Evolutionary conservation across 2,797 vertebrate genomes (phyloP), one percentile per base, ranked within the genome.

Genomic region (Apogon talboti): DNA sequence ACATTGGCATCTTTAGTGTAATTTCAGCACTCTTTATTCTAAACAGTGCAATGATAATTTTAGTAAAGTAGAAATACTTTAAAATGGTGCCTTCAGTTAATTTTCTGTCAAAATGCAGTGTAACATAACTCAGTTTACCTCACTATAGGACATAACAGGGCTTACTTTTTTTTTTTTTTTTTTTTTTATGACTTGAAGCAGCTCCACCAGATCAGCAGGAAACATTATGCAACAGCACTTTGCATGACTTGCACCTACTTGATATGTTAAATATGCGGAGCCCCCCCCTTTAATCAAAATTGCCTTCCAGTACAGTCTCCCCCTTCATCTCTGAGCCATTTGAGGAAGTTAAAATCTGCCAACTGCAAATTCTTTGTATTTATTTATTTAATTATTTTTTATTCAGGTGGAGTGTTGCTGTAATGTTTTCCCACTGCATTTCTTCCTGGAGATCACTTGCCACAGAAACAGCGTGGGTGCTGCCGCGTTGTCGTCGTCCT

Each of bases 401-500:
- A 28, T 59, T 50, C 37, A 8, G 51, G 69, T 66, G 35, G 52
- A 47, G 56, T 68, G 51, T 40, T 41, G 72, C 65, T 66, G 42
- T 76, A 41, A 55, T 52, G 64, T 68, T 66, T 76, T 57, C 56
- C 48, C 66, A 44, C 62, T 46, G 76, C 55, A 19, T 64, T 75
- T 19, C 6, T 28, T 76, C 63, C 74, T 61, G 4, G 21, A 66
- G 73, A 85, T 76, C 66, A 51, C 61, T 75, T 61, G 70, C 76
- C 58, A 60, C 67, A 64, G 69, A 76, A 56, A 38, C 57, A 35
- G 73, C 52, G 75, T 87, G 66, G 79, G 74, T 21, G 73, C 66
- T 73, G 77, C 75, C 16, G 71, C 75, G 41, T 6, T 28, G 24
- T 6, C 79, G 62, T 63, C 57, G 40, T 43, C 61, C 19, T 59